Evolutionary conservation across 2,797 vertebrate genomes (phyloP).

Genomic region (Coluber constrictor): DNA sequence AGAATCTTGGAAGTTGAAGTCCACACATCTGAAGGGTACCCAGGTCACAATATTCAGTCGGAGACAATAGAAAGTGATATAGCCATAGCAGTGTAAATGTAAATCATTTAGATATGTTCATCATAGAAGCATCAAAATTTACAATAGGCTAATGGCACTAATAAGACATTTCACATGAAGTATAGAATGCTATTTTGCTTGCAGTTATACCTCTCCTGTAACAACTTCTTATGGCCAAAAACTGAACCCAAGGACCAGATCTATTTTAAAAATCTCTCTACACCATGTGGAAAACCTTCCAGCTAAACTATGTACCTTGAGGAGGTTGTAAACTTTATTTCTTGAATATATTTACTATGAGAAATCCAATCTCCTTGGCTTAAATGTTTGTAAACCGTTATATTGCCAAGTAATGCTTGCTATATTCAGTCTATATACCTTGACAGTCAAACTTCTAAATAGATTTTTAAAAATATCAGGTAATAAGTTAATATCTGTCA

Average conservation of each 20-base stretch:
- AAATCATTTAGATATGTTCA: neutral
- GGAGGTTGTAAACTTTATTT: constrained; percentile 23
- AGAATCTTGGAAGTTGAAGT: neutral
- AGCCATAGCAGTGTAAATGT: neutral
- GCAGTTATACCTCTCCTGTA: neutral
- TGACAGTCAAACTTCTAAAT: constrained; percentile 66
- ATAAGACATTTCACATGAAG: neutral
- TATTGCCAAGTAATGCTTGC: constrained; percentile 66
- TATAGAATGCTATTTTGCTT: neutral
- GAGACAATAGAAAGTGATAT: neutral
- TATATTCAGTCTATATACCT: constrained; percentile 60
- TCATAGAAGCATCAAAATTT: neutral
- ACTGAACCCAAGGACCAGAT: neutral
- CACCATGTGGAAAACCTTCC: neutral
- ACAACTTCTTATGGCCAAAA: neutral
- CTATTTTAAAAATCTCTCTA: neutral
- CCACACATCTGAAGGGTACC: neutral
- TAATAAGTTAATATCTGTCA: constrained; percentile 75
- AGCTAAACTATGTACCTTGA: neutral
- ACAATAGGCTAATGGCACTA: neutral
- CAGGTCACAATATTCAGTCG: neutral
- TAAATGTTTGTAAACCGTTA: constrained; percentile 58
- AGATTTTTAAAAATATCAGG: constrained; percentile 76
- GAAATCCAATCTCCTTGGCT: constrained; percentile 39
- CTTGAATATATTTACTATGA: constrained; percentile 43